Percentiles rank a stretch among this genome's conserved stretches.
Evolutionary conservation across 2,888 invertebrate species (phyloP).

Genomic region (Meloe dianella): DNA sequence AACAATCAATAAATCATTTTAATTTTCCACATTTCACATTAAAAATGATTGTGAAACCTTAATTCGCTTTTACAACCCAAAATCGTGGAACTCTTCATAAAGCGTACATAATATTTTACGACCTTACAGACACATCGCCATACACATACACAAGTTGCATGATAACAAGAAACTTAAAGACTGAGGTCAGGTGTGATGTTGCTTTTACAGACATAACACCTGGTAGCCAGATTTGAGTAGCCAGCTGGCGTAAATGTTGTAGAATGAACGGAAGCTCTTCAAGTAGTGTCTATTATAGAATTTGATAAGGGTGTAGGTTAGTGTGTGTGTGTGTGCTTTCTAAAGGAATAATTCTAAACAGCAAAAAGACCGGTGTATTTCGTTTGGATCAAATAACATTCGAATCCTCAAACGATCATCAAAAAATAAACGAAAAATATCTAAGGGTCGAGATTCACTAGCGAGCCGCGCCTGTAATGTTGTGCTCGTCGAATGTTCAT

Average conservation of each 20-base stretch:
- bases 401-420: background rate
- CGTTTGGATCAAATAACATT: background rate
- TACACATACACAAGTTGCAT: background rate
- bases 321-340: background rate
- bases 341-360: background rate
- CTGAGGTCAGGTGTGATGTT: background rate
- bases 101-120: no score
- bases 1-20: background rate
- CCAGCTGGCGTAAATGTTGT: background rate
- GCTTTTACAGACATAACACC: background rate
- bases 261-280: background rate
- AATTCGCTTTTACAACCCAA: no score
- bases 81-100: no score
- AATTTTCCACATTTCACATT: background rate
- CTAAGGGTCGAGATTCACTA: no score
- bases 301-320: background rate
- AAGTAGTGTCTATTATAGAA: background rate
- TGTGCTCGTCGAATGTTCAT: no score
- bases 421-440: no score
- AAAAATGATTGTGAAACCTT: no score
- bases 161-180: background rate
- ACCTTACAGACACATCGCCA: no score
- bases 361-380: background rate
- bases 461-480: no score
- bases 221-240: background rate